Conservation (phyloP, 2,888 invertebrate genomes). For the Mantis religiosa region DNA sequence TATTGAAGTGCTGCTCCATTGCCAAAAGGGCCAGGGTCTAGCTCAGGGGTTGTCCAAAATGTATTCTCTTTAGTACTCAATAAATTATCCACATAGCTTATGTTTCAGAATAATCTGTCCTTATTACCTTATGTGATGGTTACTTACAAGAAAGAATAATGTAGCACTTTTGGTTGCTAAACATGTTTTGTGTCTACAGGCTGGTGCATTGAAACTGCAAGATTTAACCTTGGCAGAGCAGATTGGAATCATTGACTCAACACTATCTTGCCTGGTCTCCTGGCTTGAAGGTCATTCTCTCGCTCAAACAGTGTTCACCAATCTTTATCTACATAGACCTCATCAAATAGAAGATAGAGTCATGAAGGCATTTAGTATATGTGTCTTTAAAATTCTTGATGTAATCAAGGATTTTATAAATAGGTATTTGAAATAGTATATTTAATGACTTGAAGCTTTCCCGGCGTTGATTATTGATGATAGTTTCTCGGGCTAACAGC, state of each 20-base stretch:
- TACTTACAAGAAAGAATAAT: no score
- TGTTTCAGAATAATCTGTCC: no score
- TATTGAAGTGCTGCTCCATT: no score
- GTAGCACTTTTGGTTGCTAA: neutral
- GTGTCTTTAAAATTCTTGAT: constrained; percentile 84
- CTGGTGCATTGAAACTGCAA: constrained; percentile 71
- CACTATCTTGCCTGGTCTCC: constrained; percentile 89
- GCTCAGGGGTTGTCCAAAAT: no score
- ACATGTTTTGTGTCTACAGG: constrained; percentile 49
- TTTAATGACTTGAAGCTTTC: no score
- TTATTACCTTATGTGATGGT: no score
- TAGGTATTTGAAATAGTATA: constrained; percentile 57
- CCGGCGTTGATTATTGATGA: no score
- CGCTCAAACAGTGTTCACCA: constrained; percentile 95
- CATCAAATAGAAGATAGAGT: constrained; percentile 76
- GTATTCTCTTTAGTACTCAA: no score
- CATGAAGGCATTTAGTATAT: constrained; percentile 80
- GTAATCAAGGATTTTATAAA: constrained; percentile 84
- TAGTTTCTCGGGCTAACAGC: no score
- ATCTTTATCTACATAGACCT: constrained; percentile 90
- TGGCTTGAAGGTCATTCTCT: constrained; percentile 97
- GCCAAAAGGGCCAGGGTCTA: no score
- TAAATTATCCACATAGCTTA: no score
- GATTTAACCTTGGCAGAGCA: constrained; percentile 73
- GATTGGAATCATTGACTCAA: constrained; percentile 91